These are phyloP conservation scores for Magallana angulata DNA, from an alignment of 1,140 invertebrate species.

Conservation along the genomic window DNA sequence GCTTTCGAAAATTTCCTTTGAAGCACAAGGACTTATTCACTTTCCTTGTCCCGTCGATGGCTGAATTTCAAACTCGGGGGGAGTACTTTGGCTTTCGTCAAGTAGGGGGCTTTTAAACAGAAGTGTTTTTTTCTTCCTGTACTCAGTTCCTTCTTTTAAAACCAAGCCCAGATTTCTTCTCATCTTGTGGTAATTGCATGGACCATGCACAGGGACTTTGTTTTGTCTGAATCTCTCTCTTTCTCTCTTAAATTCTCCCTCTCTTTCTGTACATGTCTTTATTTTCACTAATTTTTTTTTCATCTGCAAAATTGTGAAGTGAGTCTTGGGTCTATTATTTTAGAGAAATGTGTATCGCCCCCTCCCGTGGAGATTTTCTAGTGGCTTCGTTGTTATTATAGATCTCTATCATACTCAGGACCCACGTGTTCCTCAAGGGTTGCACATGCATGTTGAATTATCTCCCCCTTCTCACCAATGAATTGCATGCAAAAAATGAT, in stretches of 20 bases:
- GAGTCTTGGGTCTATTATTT: neutral
- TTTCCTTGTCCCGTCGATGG: neutral
- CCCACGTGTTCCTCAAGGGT: too few species aligned
- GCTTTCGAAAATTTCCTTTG: conserved; percentile 9
- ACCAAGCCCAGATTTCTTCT: conserved; percentile 21
- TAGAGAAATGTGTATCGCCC: neutral
- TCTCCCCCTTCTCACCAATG: too few species aligned
- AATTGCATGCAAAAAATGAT: too few species aligned
- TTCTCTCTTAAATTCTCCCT: too few species aligned
- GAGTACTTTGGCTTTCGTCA: neutral
- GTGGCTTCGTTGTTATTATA: neutral
- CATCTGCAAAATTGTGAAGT: neutral
- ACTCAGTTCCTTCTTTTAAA: neutral
- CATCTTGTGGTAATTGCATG: neutral
- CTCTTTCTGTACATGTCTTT: too few species aligned
- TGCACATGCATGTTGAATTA: too few species aligned
- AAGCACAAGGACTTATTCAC: conserved; percentile 9
- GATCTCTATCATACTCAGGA: too few species aligned
- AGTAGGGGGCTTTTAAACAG: conserved; percentile 13
- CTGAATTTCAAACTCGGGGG: conserved; percentile 15
- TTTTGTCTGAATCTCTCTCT: neutral
- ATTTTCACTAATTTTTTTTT: neutral
- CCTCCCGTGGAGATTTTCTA: neutral
- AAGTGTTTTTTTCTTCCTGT: conserved; percentile 22
- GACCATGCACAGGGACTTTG: neutral